Evolutionary conservation across 2,113 vertebrate species (phyloP).

Genomic region (Melospiza melodia): DNA sequence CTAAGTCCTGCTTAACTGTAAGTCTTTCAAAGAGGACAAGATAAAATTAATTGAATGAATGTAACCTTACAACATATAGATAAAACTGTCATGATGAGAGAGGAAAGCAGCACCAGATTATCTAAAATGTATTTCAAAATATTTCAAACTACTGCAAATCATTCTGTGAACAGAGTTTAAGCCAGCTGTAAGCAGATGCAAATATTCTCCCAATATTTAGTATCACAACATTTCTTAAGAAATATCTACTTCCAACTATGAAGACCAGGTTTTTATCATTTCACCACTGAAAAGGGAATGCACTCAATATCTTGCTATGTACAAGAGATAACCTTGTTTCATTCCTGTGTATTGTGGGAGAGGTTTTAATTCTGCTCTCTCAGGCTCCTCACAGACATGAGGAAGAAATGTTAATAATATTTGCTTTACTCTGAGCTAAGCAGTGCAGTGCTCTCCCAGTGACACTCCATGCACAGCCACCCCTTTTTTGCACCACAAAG

Average conservation of each 20-base stretch:
- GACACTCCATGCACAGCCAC: not conserved
- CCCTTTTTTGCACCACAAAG: not conserved
- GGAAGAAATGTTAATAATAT: not conserved
- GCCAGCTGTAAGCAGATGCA: not conserved
- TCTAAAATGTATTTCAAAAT: not conserved
- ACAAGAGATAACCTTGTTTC: not conserved
- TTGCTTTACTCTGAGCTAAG: not conserved
- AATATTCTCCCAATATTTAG: not conserved
- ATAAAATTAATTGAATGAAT: not conserved
- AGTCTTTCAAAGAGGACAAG: not conserved
- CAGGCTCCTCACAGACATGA: not conserved
- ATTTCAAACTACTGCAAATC: not conserved
- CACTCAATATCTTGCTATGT: not conserved
- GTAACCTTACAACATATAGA: not conserved
- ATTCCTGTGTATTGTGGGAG: not conserved
- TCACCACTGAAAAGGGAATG: not conserved
- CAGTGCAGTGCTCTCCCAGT: not conserved
- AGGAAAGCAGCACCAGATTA: not conserved
- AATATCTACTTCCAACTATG: not conserved
- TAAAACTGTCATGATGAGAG: not conserved
- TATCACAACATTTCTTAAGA: not conserved
- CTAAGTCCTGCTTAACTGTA: not conserved
- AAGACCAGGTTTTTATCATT: not conserved
- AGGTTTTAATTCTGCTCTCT: not conserved
- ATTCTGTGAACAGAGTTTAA: not conserved